phyloP scores from a whole-genome alignment of 2,797 vertebrate genomes.

The Spondyliosoma cantharus region DNA sequence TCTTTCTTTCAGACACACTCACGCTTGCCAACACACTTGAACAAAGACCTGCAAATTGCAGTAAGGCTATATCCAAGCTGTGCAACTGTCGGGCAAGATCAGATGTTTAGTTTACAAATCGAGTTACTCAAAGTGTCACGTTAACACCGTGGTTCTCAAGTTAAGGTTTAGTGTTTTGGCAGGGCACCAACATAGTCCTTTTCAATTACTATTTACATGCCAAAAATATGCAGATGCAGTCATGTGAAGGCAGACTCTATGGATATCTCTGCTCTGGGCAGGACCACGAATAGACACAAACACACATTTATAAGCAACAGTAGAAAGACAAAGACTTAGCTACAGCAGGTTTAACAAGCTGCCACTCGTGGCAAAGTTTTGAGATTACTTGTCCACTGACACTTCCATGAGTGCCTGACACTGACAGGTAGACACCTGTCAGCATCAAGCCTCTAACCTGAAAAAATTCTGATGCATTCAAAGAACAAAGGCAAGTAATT shows the following conservation, averaged over 20 bases:
- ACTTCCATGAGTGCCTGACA: neutral
- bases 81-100: constrained; percentile 36
- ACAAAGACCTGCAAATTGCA: constrained; percentile 55
- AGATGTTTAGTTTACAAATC: constrained; percentile 50
- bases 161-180: constrained; percentile 35
- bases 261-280: neutral
- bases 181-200: constrained; percentile 11
- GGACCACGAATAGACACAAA: constrained; percentile 5
- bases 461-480: neutral
- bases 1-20: constrained; percentile 40
- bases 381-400: constrained; percentile 8
- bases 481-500: neutral
- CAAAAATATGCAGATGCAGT: constrained; percentile 17
- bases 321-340: neutral
- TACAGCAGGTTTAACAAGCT: neutral
- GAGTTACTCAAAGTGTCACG: constrained; percentile 49
- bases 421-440: neutral
- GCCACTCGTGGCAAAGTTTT: neutral
- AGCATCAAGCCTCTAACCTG: neutral
- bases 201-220: constrained; percentile 15
- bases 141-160: constrained; percentile 25
- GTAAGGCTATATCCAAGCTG: constrained; percentile 5
- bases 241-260: constrained; percentile 4
- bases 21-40: constrained; percentile 28
- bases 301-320: neutral